These are phyloP conservation scores for Prochilodus magdalenae DNA, from an alignment of 2,113 vertebrate species.

Conservation along the genomic window DNA sequence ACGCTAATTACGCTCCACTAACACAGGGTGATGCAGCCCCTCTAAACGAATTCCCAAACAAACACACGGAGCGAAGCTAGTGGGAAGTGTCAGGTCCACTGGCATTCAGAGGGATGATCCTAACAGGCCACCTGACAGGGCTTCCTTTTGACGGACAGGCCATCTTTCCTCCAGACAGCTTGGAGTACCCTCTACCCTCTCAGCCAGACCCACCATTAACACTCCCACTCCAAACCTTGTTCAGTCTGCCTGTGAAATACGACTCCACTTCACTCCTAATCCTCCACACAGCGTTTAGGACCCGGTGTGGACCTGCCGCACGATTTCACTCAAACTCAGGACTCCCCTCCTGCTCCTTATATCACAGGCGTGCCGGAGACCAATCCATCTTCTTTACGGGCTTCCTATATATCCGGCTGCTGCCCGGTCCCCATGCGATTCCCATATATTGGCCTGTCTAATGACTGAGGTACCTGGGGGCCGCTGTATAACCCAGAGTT, in stretches of 20 bases:
- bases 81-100: background rate
- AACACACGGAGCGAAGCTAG: too few species aligned
- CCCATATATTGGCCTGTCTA: constrained; percentile 7
- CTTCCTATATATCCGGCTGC: background rate
- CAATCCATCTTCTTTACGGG: constrained; percentile 20
- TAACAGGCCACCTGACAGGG: constrained; percentile 28
- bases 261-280: background rate
- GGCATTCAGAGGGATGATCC: constrained; percentile 32
- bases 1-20: too few species aligned
- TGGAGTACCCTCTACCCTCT: background rate
- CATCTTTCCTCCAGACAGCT: background rate
- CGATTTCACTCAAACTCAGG: background rate
- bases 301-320: background rate
- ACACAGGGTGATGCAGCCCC: too few species aligned
- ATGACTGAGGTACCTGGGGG: constrained; percentile 15
- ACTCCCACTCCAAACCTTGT: background rate
- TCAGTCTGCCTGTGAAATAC: background rate
- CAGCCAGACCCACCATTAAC: background rate
- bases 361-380: background rate
- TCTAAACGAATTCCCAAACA: too few species aligned
- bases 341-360: background rate
- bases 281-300: background rate
- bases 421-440: background rate
- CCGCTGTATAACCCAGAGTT: background rate
- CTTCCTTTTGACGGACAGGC: constrained; percentile 34